Percentiles rank a stretch among this genome's conserved stretches.
These are phyloP conservation scores for Prolemur simus DNA, from an alignment of 2,113 vertebrate species.

Conservation along the genomic window DNA sequence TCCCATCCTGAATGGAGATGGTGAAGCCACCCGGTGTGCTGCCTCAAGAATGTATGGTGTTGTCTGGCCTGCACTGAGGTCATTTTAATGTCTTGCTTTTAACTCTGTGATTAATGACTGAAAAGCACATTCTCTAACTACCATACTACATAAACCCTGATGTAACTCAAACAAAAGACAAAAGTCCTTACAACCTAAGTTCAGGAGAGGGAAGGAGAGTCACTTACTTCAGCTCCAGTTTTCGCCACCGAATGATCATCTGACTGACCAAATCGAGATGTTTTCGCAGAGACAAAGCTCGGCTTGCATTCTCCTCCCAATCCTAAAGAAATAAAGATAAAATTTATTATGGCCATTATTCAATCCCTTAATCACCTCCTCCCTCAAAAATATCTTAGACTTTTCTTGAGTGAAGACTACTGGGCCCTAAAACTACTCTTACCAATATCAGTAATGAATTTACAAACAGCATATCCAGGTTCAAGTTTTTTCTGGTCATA, in stretches of 20 bases:
- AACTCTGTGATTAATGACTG: not conserved
- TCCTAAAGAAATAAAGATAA: slow-evolving; percentile 85
- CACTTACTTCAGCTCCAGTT: slow-evolving; percentile 93
- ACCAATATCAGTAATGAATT: not conserved
- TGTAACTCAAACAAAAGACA: not conserved
- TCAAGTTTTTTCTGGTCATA: not conserved
- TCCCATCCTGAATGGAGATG: not conserved
- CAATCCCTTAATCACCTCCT: not conserved
- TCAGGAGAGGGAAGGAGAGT: not conserved
- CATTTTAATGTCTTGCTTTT: not conserved
- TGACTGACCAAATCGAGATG: slow-evolving; percentile 93
- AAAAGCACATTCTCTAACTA: not conserved
- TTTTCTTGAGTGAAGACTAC: not conserved
- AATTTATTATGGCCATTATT: not conserved
- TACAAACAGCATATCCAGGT: not conserved
- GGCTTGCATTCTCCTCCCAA: slow-evolving; percentile 96
- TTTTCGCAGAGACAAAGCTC: slow-evolving; percentile 89
- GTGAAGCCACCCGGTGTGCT: not conserved
- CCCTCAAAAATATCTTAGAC: not conserved
- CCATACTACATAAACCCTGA: not conserved
- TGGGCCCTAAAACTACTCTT: not conserved
- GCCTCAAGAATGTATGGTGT: not conserved
- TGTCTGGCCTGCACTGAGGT: not conserved
- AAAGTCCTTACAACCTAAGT: not conserved
- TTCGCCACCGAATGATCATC: slow-evolving; percentile 96